Conservation (phyloP, 2,797 vertebrate genomes). For the Setipinna tenuifilis region DNA sequence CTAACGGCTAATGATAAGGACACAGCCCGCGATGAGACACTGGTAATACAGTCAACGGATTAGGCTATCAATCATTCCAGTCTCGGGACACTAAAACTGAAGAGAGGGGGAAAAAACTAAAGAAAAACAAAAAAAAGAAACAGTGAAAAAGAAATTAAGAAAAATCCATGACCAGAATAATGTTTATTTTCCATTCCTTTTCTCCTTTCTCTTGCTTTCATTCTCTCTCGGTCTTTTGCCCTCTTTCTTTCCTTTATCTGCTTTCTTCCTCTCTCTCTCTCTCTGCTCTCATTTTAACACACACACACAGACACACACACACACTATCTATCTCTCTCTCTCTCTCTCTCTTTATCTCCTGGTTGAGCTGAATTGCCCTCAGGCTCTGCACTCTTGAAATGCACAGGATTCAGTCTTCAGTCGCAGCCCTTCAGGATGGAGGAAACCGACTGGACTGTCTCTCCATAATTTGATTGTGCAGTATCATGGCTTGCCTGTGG, state of each 20-base stretch:
- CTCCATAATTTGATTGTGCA: conserved; percentile 31
- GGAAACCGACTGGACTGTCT: conserved; percentile 37
- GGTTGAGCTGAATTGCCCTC: conserved; percentile 64
- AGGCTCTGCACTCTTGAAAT: conserved; percentile 40
- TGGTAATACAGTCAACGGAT: conserved; percentile 85
- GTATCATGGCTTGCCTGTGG: conserved; percentile 34
- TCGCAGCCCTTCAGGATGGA: conserved; percentile 26
- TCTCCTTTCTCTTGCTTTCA: conserved; percentile 63
- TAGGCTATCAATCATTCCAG: conserved; percentile 84
- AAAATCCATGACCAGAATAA: conserved; percentile 78
- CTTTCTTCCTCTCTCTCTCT: conserved; percentile 52
- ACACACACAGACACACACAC: conserved; percentile 62
- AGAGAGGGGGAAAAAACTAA: conserved; percentile 55
- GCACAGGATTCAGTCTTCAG: conserved; percentile 31
- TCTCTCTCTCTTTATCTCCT: conserved; percentile 70
- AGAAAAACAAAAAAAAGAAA: conserved; percentile 71
- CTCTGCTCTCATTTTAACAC: conserved; percentile 11
- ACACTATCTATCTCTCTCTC: conserved; percentile 48
- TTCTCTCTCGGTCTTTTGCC: conserved; percentile 72
- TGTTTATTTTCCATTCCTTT: conserved; percentile 60
- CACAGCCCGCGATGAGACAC: conserved; percentile 80
- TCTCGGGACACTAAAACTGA: conserved; percentile 74
- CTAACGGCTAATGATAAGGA: conserved; percentile 91
- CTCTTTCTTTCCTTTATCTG: conserved; percentile 69
- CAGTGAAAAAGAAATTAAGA: conserved; percentile 81